Evolutionary conservation across 1,140 invertebrate genomes (phyloP).

Genomic region (Spodoptera litura): DNA sequence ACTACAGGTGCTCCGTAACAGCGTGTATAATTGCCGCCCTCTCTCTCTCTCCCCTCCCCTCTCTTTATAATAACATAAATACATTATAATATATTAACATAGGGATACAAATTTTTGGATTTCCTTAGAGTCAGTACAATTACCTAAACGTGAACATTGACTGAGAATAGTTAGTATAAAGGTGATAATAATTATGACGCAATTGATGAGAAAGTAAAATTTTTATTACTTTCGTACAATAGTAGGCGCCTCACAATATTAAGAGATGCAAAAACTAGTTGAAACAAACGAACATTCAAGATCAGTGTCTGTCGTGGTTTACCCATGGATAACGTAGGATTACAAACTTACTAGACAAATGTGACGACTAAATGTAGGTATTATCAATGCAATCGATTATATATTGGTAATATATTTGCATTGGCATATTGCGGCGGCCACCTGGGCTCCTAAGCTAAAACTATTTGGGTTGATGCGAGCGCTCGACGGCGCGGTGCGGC

Average conservation of each 20-base stretch:
- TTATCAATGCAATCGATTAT: not conserved
- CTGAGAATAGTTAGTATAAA: too few species aligned
- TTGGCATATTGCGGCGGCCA: slow-evolving; percentile 12
- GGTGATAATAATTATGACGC: too few species aligned
- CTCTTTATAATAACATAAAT: slow-evolving; percentile 22
- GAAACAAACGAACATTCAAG: too few species aligned
- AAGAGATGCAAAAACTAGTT: too few species aligned
- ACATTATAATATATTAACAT: not conserved
- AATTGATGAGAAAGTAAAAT: too few species aligned
- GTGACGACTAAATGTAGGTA: not conserved
- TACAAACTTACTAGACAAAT: too few species aligned
- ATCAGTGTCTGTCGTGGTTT: too few species aligned
- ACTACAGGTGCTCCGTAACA: not conserved
- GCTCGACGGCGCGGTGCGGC: not conserved
- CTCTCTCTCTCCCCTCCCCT: not conserved
- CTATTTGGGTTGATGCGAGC: slow-evolving; percentile 44
- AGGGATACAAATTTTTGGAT: not conserved
- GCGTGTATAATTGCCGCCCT: slow-evolving; percentile 16
- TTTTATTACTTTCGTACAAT: too few species aligned
- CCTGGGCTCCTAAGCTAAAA: slow-evolving; percentile 49
- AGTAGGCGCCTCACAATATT: too few species aligned
- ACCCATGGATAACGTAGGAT: too few species aligned
- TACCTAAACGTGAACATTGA: not conserved
- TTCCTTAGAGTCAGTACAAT: not conserved
- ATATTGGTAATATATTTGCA: slow-evolving; percentile 20